Percentiles rank a stretch among this genome's conserved stretches.
Evolutionary conservation across 2,888 invertebrate species (phyloP).

Genomic region (Atherix ibis): DNA sequence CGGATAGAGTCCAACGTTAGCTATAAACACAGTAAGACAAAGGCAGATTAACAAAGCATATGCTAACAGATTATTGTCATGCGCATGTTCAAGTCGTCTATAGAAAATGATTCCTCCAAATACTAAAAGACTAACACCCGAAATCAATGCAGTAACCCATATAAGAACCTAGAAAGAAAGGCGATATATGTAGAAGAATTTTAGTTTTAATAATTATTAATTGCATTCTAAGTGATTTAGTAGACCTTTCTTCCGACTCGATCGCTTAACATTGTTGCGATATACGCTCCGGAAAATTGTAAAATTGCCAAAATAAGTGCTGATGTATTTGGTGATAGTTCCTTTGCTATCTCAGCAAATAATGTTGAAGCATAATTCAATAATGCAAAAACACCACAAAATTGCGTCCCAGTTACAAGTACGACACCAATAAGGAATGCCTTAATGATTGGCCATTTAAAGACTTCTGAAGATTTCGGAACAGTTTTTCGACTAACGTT

Average conservation of each 20-base stretch:
- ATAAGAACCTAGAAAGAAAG: neutral
- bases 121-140: constrained; percentile 3
- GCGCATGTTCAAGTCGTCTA: neutral
- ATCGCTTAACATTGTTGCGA: constrained; percentile 17
- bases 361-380: constrained; percentile 20
- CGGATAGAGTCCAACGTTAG: constrained; percentile 22
- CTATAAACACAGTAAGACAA: constrained; percentile 16
- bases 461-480: neutral
- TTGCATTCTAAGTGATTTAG: neutral
- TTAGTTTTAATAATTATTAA: neutral
- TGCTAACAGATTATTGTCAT: neutral
- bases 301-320: constrained; percentile 18
- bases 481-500: neutral
- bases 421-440: constrained; percentile 15
- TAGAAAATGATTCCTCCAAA: constrained; percentile 5
- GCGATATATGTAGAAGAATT: constrained; percentile 1
- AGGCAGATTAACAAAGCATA: too few species aligned
- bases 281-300: constrained; percentile 18
- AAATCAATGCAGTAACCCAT: constrained; percentile 5
- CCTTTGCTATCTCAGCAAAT: constrained; percentile 14
- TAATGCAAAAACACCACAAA: constrained; percentile 23
- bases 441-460: constrained; percentile 5
- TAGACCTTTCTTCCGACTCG: constrained; percentile 20
- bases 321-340: constrained; percentile 14
- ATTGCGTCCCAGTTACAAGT: constrained; percentile 20